Conservation (phyloP, 2,888 invertebrate genomes). For the Deilephila elpenor region DNA sequence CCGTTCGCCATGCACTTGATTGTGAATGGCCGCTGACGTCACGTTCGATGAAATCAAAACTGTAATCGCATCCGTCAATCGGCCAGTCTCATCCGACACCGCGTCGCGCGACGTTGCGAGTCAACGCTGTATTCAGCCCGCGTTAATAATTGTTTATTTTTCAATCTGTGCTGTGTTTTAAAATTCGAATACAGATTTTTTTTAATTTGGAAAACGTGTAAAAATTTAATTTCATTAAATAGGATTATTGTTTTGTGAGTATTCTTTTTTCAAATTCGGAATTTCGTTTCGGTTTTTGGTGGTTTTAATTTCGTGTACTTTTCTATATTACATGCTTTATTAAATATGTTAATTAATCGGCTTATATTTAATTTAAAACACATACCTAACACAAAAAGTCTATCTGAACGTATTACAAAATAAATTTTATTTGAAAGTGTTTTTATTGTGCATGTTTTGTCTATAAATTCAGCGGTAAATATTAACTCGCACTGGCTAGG, state of each 20-base stretch:
- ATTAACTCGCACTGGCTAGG: no score
- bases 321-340: no score
- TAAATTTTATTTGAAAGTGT: not conserved
- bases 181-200: not conserved
- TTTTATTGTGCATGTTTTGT: not conserved
- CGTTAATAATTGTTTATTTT: not conserved
- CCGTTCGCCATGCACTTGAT: conserved; percentile 18
- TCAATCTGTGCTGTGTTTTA: not conserved
- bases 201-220: not conserved
- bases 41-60: conserved; percentile 10
- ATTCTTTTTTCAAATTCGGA: not conserved
- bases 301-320: no score
- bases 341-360: no score
- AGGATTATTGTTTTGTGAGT: not conserved
- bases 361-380: no score
- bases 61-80: conserved; percentile 18
- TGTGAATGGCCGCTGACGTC: conserved; percentile 24
- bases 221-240: not conserved
- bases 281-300: no score
- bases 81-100: conserved; percentile 22
- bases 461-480: not conserved
- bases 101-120: not conserved
- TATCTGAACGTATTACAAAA: not conserved
- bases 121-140: not conserved
- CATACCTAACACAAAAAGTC: no score